Evolutionary conservation across 2,888 invertebrate species (phyloP), one percentile per base, ranked within the genome.

Genomic region (Diarsia rubi): DNA sequence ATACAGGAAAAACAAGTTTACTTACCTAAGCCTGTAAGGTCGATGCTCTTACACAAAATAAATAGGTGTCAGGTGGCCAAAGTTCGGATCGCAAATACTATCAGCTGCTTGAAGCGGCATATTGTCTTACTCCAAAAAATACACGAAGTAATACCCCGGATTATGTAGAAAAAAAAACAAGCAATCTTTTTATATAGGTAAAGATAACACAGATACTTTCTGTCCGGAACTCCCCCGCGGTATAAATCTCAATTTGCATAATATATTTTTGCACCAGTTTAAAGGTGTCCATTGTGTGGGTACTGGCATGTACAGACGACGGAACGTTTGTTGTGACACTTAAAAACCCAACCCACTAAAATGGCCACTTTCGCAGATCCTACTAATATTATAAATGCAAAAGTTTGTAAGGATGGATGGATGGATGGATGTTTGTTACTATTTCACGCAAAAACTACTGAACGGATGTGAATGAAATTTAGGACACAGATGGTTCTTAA

Each of bases 161-260:
- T 83, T 79, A 84, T 78, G 74, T 71, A 54, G 64, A 74, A 68
- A 72, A 79, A n/a, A 75, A 83, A 82, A 81, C 78, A 86, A 84
- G 81, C 82, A 66, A 84, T 81, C 67, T 79, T 74, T 75, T 75
- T 81, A 75, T 81, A 73, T 81, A 80, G 71, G 59, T 75, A 76
- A 77, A 83, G 79, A 86, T 80, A 88, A 80, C 73, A 75, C 31
- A 65, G 88, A 73, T 79, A 81, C 73, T 89, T 90, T 88, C 88
- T 87, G 90, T 91, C 89, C 87, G 79, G 85, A 85, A 87, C 81
- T 85, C 87, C 85, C 87, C 85, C 85, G 69, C 64, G 78, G 91
- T 90, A 92, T 92, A 91, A 91, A 91, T 92, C 90, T 90, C 90
- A 91, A 91, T 92, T 92, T 92, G 88, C 92, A 92, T 92, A 91